Percentiles rank a stretch among this genome's conserved stretches.
These are phyloP conservation scores for Parelbella ahira DNA, from an alignment of 2,888 invertebrate genomes.

Conservation along the genomic window DNA sequence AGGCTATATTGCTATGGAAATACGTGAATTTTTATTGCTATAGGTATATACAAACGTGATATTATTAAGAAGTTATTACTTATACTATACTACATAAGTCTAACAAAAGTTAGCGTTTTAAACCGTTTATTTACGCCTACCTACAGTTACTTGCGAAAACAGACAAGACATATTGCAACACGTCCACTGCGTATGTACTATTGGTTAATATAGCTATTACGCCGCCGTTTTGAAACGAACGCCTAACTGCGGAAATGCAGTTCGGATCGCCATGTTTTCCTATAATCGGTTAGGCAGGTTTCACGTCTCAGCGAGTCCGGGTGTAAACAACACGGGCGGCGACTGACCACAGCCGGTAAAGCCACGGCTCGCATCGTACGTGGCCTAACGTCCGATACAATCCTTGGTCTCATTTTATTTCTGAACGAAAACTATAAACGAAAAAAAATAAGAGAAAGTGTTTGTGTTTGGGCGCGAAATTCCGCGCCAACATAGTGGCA, in stretches of 20 bases:
- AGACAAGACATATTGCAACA: conserved; percentile 41
- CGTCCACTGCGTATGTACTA: conserved; percentile 29
- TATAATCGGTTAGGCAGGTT: conserved; percentile 49
- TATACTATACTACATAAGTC: no score
- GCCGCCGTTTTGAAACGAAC: conserved; percentile 53
- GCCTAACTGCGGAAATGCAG: conserved; percentile 33
- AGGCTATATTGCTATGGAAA: no score
- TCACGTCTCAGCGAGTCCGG: conserved; percentile 33
- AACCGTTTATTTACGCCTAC: conserved; percentile 36
- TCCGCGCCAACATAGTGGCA: conserved; percentile 50
- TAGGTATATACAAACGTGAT: no score
- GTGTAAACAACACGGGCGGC: conserved; percentile 52
- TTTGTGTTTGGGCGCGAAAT: conserved; percentile 43
- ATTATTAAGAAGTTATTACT: no score
- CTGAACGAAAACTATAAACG: conserved; percentile 24
- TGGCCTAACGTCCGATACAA: conserved; percentile 47
- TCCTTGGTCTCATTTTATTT: conserved; percentile 27
- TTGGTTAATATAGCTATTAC: conserved; percentile 39
- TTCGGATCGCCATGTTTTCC: conserved; percentile 50
- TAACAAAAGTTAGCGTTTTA: background rate
- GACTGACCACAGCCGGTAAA: conserved; percentile 59
- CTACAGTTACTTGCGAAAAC: conserved; percentile 44
- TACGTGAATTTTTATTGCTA: no score
- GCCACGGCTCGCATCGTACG: conserved; percentile 66
- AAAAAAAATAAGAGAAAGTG: conserved; percentile 28